These are phyloP conservation scores for Drosophila macrospina DNA, from an alignment of 2,888 invertebrate species.

Conservation along the genomic window DNA sequence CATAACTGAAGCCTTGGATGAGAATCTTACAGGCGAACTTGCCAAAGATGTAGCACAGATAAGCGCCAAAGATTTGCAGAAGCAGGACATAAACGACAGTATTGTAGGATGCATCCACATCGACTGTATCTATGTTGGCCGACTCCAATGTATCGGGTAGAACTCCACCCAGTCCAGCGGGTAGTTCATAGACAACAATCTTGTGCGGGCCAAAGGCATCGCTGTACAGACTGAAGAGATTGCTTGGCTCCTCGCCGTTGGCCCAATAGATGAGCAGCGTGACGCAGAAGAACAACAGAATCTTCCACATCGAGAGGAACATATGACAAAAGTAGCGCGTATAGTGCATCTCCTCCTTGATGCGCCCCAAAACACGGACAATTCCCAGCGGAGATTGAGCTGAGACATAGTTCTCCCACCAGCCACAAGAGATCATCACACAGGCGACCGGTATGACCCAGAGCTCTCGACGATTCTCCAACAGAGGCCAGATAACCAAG, in stretches of 20 bases:
- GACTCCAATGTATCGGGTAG: conserved; percentile 91
- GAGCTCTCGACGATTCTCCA: conserved; percentile 90
- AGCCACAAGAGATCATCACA: conserved; percentile 94
- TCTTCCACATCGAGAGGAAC: conserved; percentile 96
- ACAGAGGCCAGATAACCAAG: conserved; percentile 95
- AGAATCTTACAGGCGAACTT: conserved; percentile 98
- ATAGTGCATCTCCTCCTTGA: conserved; percentile 91
- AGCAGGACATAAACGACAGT: conserved; percentile 91
- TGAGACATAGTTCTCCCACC: conserved; percentile 99
- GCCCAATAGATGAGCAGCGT: conserved; percentile 90
- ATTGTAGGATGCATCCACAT: conserved; percentile 89
- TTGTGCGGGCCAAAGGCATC: conserved; percentile 92
- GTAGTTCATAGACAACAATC: conserved; percentile 90
- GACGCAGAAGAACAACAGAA: conserved; percentile 91
- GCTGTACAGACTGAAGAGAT: conserved; percentile 91
- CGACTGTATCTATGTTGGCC: conserved; percentile 90
- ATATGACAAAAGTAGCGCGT: conserved; percentile 96
- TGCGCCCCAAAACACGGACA: conserved; percentile 90
- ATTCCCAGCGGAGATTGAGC: conserved; percentile 91
- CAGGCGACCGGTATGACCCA: conserved; percentile 95
- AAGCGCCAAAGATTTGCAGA: conserved; percentile 93
- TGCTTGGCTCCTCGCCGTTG: conserved; percentile 91
- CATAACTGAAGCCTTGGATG: conserved; percentile 98
- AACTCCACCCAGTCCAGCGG: conserved; percentile 82
- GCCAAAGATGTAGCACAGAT: conserved; percentile 96